Evolutionary conservation across 2,113 vertebrate genomes (phyloP).

Genomic region (Ellobius talpinus): DNA sequence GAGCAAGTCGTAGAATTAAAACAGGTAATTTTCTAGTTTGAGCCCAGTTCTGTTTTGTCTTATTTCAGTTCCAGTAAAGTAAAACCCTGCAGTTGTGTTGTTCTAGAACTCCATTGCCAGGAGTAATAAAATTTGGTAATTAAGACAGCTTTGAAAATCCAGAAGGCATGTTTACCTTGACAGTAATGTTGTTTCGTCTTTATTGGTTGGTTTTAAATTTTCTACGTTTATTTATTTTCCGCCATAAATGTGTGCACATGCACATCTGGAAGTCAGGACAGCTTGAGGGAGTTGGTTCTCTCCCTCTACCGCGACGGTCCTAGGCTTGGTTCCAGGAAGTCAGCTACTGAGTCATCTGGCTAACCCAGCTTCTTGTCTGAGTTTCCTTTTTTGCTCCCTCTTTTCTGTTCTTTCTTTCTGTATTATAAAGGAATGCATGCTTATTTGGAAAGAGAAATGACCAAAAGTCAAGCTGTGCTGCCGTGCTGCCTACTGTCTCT

Average conservation of each 20-base stretch:
- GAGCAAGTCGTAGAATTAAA: slow-evolving; percentile 88
- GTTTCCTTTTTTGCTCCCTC: neutral
- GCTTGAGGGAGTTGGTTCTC: neutral
- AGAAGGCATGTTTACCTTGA: slow-evolving; percentile 23
- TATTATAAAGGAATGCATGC: neutral
- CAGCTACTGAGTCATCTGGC: neutral
- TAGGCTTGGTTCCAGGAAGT: neutral
- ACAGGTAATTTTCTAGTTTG: slow-evolving; percentile 87
- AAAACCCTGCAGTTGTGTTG: neutral
- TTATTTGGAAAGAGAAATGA: neutral
- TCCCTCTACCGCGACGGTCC: neutral
- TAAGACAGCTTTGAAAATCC: slow-evolving; percentile 39
- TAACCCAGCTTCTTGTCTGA: neutral
- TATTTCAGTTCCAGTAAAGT: neutral
- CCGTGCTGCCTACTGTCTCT: neutral
- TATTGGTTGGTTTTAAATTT: slow-evolving; percentile 36
- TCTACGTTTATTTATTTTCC: neutral
- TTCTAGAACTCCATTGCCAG: neutral
- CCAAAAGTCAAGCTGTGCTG: neutral
- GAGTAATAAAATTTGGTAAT: neutral
- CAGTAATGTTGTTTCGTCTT: neutral
- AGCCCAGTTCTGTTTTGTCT: neutral
- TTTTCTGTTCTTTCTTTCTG: neutral
- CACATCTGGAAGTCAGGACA: neutral
- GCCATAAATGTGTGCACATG: neutral